Evolutionary conservation across 2,113 vertebrate species (phyloP).

Genomic region (mouse (Mus musculus)): GRCm39 chr12:14730001-14730500

Average conservation of each 20-base stretch:
- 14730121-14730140: neutral
- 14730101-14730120: neutral
- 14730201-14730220: neutral
- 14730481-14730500: neutral
- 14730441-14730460: neutral
- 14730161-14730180: neutral
- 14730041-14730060: constrained; percentile 52
- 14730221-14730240: neutral
- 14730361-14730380: neutral
- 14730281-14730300: neutral
- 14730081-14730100: neutral
- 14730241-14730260: neutral
- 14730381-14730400: neutral
- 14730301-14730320: neutral
- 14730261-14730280: neutral
- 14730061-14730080: neutral
- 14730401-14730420: neutral
- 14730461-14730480: neutral
- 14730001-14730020: constrained; percentile 12
- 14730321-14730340: neutral
- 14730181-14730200: too few species aligned
- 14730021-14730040: constrained; percentile 42
- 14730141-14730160: neutral
- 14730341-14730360: neutral
- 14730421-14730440: neutral